Base-by-base conservation (phyloP, 1,140 invertebrate genomes). In the Pseudachorutes palmiensis region DNA sequence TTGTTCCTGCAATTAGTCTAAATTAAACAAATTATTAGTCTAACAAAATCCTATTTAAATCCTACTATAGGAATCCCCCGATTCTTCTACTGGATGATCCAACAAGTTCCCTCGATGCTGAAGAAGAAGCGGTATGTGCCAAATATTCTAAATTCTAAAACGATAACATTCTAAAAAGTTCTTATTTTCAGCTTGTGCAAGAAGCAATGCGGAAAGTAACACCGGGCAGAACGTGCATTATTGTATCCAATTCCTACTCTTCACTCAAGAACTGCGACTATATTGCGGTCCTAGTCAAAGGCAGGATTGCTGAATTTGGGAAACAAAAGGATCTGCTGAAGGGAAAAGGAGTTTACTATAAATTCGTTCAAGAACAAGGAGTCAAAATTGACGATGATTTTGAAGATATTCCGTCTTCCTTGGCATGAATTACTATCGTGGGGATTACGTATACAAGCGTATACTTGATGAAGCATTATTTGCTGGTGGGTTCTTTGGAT, bases 201-300 rank as follows among this genome's bases (percentile, higher is more conserved):
- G 59, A 49, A 33, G 16, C 45, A 24, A 16, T 55, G 22, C 19
- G 16, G 22, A 29, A 75, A 70, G 74, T 71, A 28, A 61, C 70
- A 14, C 24, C 59, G 65, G 80, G 80, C 1, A 74, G 81, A 57
- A 83, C 81, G 5, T 81, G 80, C 0, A 76, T 83, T 28, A 76
- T 81, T 9, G 76, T 83, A 31, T 81, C 81, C 32, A 81, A 83
- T 69, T 75, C 80, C 3, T 69, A 82, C 49, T 80, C 79, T 1
- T 81, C 80, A 2, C 77, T 83, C 14, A 72, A 73, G 45, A 75
- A 77, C 33, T 80, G 80, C 29, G 79, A 83, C 73, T 64, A 76
- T 5, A 82, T 83, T 49, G 74, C 78, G 26, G 77, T 75, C 0
- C 74, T 83, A 30, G 72, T 76, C 31, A 68, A 78, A 55, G 81